These are phyloP conservation scores for Drosophila emarginata DNA, from an alignment of 2,888 invertebrate species.

Conservation along the genomic window DNA sequence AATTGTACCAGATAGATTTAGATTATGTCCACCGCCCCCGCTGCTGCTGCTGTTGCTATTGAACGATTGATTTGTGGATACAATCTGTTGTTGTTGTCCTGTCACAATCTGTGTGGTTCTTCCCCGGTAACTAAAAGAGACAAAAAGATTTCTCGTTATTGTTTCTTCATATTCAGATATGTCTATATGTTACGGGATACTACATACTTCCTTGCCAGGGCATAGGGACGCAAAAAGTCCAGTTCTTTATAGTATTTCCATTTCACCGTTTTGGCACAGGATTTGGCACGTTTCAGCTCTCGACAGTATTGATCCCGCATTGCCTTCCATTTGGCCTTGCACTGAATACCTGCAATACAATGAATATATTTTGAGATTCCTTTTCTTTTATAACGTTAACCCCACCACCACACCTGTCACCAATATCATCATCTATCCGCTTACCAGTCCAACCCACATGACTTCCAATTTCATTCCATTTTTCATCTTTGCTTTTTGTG, in stretches of 20 bases:
- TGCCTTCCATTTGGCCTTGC: conserved; percentile 81
- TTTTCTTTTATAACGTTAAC: not conserved
- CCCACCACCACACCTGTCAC: not conserved
- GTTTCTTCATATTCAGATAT: not conserved
- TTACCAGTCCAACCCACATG: conserved; percentile 79
- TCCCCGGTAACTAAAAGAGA: conserved; percentile 71
- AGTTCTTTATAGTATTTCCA: conserved; percentile 80
- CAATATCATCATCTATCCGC: not conserved
- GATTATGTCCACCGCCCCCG: conserved; percentile 36
- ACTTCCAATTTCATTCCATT: conserved; percentile 77
- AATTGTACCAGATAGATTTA: conserved; percentile 57
- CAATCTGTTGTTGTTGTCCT: conserved; percentile 19
- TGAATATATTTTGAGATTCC: not conserved
- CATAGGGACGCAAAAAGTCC: conserved; percentile 79
- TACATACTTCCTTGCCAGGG: conserved; percentile 79
- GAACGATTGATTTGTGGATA: conserved; percentile 46
- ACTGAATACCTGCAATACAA: conserved; percentile 65
- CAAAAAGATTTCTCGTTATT: not conserved
- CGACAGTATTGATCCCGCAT: conserved; percentile 81
- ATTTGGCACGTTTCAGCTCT: conserved; percentile 78
- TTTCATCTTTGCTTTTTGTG: conserved; percentile 72
- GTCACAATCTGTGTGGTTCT: conserved; percentile 47
- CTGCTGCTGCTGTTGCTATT: conserved; percentile 65
- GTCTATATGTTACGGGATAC: conserved; percentile 15
- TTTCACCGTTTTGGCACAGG: conserved; percentile 75